Percentiles rank a stretch among this genome's conserved stretches.
phyloP scores from a whole-genome alignment of 2,888 invertebrate species.

The Monoplex corrugatus region DNA sequence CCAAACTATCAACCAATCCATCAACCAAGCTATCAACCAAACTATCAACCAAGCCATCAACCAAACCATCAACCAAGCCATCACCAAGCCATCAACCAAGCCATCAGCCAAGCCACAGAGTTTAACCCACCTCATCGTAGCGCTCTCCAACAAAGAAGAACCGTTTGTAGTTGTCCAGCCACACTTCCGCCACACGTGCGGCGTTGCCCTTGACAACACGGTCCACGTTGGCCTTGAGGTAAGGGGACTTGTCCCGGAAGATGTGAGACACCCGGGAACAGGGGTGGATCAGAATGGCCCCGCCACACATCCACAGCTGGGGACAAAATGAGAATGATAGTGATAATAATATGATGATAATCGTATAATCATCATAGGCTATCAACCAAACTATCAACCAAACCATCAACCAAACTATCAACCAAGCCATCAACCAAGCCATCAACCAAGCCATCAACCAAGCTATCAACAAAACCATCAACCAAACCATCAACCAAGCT shows the following conservation, averaged over 20 bases:
- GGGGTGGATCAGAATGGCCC: slow-evolving; percentile 96
- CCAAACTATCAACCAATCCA: too few species aligned
- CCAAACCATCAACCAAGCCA: too few species aligned
- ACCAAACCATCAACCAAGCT: too few species aligned
- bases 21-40: too few species aligned
- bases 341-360: not conserved
- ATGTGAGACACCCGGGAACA: slow-evolving; percentile 99
- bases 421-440: too few species aligned
- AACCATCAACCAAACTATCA: too few species aligned
- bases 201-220: slow-evolving; percentile 98
- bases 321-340: slow-evolving; percentile 31
- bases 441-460: not conserved
- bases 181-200: slow-evolving; percentile 96
- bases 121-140: slow-evolving; percentile 87
- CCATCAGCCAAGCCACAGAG: not conserved
- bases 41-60: too few species aligned
- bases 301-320: slow-evolving; percentile 99
- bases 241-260: slow-evolving; percentile 97
- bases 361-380: not conserved
- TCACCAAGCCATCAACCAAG: too few species aligned
- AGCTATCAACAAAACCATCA: not conserved
- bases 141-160: slow-evolving; percentile 99
- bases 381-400: too few species aligned
- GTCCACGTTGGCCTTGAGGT: slow-evolving; percentile 97
- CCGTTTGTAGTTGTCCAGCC: slow-evolving; percentile 86